Evolutionary conservation across 1,140 invertebrate genomes (phyloP).

Genomic region (Chironomus striatipennis): DNA sequence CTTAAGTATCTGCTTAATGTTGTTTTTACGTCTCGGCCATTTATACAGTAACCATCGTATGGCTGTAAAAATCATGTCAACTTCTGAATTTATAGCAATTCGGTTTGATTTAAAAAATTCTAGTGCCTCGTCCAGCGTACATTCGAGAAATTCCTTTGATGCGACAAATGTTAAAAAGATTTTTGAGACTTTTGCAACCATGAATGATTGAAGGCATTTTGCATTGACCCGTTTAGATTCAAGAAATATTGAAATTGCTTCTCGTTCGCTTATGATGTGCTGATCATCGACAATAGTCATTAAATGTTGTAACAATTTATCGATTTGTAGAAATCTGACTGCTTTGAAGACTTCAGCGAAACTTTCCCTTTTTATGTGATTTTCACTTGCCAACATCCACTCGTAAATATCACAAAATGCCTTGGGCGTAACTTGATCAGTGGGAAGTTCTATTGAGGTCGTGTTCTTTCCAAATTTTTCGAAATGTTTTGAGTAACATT

Average conservation of each 20-base stretch:
- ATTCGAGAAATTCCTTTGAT: background rate
- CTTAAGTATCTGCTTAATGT: background rate
- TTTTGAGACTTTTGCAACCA: background rate
- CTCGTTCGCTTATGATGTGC: background rate
- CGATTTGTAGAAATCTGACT: background rate
- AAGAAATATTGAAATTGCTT: background rate
- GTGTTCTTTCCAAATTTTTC: background rate
- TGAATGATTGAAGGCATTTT: background rate
- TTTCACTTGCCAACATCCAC: background rate
- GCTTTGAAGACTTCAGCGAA: background rate
- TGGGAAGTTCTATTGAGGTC: background rate
- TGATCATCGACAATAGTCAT: background rate
- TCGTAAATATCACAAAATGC: background rate
- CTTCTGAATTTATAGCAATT: background rate
- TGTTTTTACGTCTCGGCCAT: background rate
- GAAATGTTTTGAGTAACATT: background rate
- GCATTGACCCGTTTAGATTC: background rate
- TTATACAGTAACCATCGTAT: background rate
- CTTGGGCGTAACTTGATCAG: background rate
- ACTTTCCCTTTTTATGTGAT: background rate
- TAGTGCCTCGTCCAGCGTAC: background rate
- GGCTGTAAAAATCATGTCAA: background rate
- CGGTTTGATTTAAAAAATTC: conserved; percentile 17
- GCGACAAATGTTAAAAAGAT: conserved; percentile 8
- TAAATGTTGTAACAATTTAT: background rate